Base-by-base conservation (phyloP, 2,113 vertebrate species). In the Rallus limicola region DNA sequence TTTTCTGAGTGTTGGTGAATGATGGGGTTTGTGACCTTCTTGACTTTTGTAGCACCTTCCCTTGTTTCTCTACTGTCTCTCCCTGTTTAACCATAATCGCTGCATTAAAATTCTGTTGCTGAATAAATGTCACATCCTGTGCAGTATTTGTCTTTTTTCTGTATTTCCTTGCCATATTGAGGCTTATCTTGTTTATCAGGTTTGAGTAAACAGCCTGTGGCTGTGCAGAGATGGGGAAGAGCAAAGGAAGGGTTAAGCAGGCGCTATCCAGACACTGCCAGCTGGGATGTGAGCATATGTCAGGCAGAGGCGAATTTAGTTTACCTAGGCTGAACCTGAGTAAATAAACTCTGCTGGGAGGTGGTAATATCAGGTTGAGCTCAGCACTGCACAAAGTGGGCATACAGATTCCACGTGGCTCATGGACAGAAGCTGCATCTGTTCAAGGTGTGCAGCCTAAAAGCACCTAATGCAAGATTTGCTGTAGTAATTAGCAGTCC, bases 291-390 rank as follows among this genome's bases (percentile, higher is more conserved):
- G 77, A 95, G 44, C 71, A 40, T 87, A 90, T 92, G 88, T 70
- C 63, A 91, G 82, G 86, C 76, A 60, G 78, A 89, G 52, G 38
- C 2, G 1, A 86, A 77, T 88, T 92, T 58, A 33, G 59, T 88
- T 93, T 92, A 52, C 72, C 64, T 59, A 64, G 64, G 60, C 46
- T 81, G 68, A 93, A 67, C 79, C 60, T 78, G 68, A 83, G 82
- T 77, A 90, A 94, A 86, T 94, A 90, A 92, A 36, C 86, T 95
- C n/a, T 63, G 36, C 76, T 74, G 91, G 48, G 80, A 92, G 0
- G 1, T 12, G 13, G 60, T 78, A 33, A 55, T 64, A 46, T 6
- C 46, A 34, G 46, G 69, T 29, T 86, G 81, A 91, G 60, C 72
- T 94, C 82, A 78, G 44, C 63, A 8, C n/a, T 50, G 63, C 36